phyloP scores from a whole-genome alignment of 1,140 invertebrate species.

The Oryzaephilus surinamensis region DNA sequence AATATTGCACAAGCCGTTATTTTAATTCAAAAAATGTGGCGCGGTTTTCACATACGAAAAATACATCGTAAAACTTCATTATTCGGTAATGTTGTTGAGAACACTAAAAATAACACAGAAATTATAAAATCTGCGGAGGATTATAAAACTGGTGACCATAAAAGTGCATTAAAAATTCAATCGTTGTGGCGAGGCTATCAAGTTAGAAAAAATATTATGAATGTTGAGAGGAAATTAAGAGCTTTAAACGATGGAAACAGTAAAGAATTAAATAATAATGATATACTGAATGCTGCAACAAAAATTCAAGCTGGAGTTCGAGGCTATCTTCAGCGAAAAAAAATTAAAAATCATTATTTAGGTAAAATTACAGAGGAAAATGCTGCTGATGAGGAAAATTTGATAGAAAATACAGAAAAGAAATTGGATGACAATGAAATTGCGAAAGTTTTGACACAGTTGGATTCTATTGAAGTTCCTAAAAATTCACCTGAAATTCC shows the following conservation, averaged over 20 bases:
- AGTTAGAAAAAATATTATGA: conserved; percentile 13
- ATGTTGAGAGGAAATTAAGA: conserved; percentile 12
- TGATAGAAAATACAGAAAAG: background rate
- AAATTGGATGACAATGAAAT: background rate
- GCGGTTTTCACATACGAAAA: conserved; percentile 8
- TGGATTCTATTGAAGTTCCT: conserved; percentile 4
- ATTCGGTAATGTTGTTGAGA: conserved; percentile 1
- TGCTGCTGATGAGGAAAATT: background rate
- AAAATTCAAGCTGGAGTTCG: conserved; percentile 62
- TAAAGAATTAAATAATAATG: conserved; percentile 9
- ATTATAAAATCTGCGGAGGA: background rate
- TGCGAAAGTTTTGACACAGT: conserved; percentile 1
- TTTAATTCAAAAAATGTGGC: conserved; percentile 8
- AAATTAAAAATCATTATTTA: conserved; percentile 14
- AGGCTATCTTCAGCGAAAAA: conserved; percentile 54
- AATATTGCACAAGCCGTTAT: conserved; percentile 7
- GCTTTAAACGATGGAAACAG: background rate
- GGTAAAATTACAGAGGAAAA: conserved; percentile 7
- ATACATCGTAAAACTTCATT: background rate
- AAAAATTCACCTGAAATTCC: background rate
- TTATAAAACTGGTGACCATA: conserved; percentile 2
- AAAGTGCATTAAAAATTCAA: conserved; percentile 16
- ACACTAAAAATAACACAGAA: background rate
- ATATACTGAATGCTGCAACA: conserved; percentile 48
- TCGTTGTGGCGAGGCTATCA: conserved; percentile 13